Base-by-base conservation (phyloP, 2,113 vertebrate species). In the Microcebus tavaratra region DNA sequence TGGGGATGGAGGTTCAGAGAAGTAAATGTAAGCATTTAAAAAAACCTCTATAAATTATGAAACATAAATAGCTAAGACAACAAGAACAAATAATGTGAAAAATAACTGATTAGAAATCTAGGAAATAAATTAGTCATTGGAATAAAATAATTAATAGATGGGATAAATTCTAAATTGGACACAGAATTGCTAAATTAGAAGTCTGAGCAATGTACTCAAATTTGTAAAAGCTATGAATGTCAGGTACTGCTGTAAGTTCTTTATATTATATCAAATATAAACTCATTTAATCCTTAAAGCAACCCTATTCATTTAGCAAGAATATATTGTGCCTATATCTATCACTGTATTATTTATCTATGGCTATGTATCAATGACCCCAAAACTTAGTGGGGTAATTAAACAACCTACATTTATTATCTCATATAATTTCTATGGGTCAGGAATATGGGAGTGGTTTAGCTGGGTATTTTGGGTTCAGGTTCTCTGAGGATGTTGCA, bases 31-130 rank as follows among this genome's bases (percentile, higher is more conserved):
- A 87, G 31, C 7, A 59, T 29, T 23, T 59, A 27, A 93, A 90
- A 31, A 48, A 39, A 93, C 65, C 15, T 17, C 5, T 55, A 48
- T 50, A 81, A 79, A 78, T 85, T 76, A 92, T 50, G 36, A 18
- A 50, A 36, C 13, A 75, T 70, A 65, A 70, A 17, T 67, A 90
- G 42, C 45, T 84, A 50, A 88, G 63, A 76, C 61, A 92, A 57
- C 13, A 82, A 95, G 50, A 78, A 39, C 88, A 91, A 36, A 34
- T 76, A 55, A 34, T 85, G 48, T 94, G 36, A 45, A 80, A 91
- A 88, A 55, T 18, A 85, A 63, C 80, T 68, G 10, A 91, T 81
- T 91, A 57, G 73, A 93, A 96, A 80, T 63, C 31, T 76, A 72
- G 59, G 68, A 94, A 95, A 78, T 89, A 88, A 95, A 45, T 70